Conservation (phyloP, 2,888 invertebrate species). For the Glyphotaelius pellucidus region DNA sequence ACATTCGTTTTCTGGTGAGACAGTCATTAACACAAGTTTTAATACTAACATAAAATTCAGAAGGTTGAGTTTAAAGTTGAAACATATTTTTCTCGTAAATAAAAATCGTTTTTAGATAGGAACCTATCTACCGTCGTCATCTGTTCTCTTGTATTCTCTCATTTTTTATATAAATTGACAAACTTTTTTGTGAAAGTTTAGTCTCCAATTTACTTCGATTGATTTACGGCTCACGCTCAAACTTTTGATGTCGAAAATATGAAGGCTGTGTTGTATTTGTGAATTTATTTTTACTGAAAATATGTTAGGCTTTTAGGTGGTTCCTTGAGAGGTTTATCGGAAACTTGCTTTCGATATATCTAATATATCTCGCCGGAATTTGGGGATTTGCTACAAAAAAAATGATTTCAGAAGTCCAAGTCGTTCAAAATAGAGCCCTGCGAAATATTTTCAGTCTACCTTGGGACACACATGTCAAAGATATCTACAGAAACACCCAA, state of each 20-base stretch:
- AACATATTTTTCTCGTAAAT: not conserved
- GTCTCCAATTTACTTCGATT: conserved; percentile 28
- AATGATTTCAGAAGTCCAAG: too few relatives aligned
- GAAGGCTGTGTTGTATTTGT: not conserved
- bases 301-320: not conserved
- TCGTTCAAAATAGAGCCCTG: too few relatives aligned
- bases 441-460: too few relatives aligned
- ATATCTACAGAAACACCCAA: too few relatives aligned
- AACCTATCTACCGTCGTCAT: not conserved
- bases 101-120: not conserved
- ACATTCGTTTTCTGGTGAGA: not conserved
- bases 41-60: not conserved
- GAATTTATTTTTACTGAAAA: not conserved
- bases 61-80: not conserved
- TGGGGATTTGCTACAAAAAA: too few relatives aligned
- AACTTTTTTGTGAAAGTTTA: conserved; percentile 19
- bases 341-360: not conserved
- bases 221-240: conserved; percentile 34
- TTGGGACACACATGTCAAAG: too few relatives aligned
- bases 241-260: not conserved
- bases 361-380: too few relatives aligned
- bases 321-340: not conserved
- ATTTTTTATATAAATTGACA: conserved; percentile 25
- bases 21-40: not conserved
- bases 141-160: conserved; percentile 8